Evolutionary conservation across 2,797 vertebrate genomes (phyloP).

Genomic region (Premnoplex brunnescens): DNA sequence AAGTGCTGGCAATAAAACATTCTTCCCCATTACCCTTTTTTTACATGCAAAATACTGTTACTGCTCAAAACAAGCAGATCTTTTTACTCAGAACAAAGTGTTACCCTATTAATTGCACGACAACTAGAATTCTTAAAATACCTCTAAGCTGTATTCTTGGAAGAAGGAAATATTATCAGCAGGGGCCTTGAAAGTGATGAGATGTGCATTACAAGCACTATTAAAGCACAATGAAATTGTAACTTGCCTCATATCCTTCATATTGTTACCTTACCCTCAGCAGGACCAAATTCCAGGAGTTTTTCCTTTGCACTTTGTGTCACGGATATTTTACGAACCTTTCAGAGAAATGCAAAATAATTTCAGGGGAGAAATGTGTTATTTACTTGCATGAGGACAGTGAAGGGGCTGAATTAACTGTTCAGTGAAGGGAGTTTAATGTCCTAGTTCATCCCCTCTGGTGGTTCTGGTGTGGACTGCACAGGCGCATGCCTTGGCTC

Average conservation of each 20-base stretch:
- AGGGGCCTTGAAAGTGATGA: constrained; percentile 11
- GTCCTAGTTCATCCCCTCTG: not conserved
- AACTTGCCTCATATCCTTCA: constrained; percentile 1
- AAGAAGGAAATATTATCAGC: constrained; percentile 38
- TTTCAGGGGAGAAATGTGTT: not conserved
- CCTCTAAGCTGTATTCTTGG: constrained; percentile 49
- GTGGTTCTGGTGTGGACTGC: not conserved
- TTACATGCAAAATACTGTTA: constrained; percentile 49
- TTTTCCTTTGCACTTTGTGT: not conserved
- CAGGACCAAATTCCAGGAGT: not conserved
- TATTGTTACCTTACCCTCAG: not conserved
- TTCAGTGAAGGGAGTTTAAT: not conserved
- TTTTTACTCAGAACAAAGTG: constrained; percentile 41
- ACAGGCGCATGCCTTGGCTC: not conserved
- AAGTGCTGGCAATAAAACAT: constrained; percentile 57
- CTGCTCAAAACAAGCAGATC: constrained; percentile 50
- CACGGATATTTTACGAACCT: not conserved
- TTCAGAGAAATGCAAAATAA: not conserved
- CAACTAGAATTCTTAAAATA: constrained; percentile 62
- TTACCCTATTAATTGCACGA: constrained; percentile 42
- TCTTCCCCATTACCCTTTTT: constrained; percentile 21
- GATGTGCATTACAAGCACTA: not conserved
- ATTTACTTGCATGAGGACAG: not conserved
- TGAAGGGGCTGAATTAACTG: not conserved
- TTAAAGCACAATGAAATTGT: constrained; percentile 19